Evolutionary conservation across 1,140 invertebrate species (phyloP).

Genomic region (Drosophila sechellia): DNA sequence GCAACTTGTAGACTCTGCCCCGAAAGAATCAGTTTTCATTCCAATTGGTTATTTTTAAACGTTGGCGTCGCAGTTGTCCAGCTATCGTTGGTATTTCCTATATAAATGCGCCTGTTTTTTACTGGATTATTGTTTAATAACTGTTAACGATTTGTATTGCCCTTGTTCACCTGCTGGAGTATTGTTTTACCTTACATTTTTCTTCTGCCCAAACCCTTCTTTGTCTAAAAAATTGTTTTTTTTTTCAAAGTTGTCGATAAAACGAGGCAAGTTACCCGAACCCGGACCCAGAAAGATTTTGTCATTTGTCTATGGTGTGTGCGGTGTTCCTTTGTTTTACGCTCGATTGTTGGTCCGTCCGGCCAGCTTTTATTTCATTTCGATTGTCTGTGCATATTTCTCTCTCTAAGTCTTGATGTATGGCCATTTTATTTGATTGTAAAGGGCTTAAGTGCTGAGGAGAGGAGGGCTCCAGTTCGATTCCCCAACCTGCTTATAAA

Average conservation of each 20-base stretch:
- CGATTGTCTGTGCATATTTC: conserved; percentile 54
- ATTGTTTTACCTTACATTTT: conserved; percentile 18
- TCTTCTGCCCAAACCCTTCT: not conserved
- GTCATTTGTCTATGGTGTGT: conserved; percentile 54
- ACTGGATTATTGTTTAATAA: conserved; percentile 73
- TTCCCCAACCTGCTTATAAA: conserved; percentile 50
- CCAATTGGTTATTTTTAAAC: conserved; percentile 63
- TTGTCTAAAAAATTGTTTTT: conserved; percentile 18
- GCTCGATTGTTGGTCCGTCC: conserved; percentile 9
- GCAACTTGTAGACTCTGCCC: conserved; percentile 10
- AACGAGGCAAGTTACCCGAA: conserved; percentile 20
- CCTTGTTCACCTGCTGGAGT: conserved; percentile 11
- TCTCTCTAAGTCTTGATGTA: conserved; percentile 54
- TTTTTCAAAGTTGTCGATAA: conserved; percentile 34
- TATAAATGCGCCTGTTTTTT: conserved; percentile 45
- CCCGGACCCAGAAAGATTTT: conserved; percentile 38
- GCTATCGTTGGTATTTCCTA: conserved; percentile 50
- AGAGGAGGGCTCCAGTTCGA: conserved; percentile 9
- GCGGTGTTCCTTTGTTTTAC: conserved; percentile 41
- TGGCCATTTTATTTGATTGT: conserved; percentile 58
- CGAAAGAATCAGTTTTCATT: conserved; percentile 20
- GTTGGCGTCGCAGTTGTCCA: conserved; percentile 58
- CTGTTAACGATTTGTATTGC: conserved; percentile 58
- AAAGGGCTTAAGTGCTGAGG: conserved; percentile 66
- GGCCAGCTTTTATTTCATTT: conserved; percentile 48